Conservation (phyloP, 2,888 invertebrate genomes). For the Chrysodeixis includens region DNA sequence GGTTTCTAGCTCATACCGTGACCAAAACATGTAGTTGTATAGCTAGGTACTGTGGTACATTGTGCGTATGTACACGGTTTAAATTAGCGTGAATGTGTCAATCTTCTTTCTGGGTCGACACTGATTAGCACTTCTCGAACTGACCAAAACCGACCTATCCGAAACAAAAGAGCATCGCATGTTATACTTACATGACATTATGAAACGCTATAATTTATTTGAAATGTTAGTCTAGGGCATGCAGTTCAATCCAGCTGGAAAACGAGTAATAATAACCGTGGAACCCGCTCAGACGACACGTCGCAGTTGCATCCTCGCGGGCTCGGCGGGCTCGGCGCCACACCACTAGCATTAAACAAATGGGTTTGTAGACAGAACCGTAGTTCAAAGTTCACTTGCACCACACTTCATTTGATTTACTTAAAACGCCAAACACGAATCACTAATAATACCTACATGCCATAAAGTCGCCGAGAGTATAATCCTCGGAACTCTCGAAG, state of each 20-base stretch:
- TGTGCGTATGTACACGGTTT: constrained; percentile 13
- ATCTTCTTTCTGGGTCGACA: constrained; percentile 52
- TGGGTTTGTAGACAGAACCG: constrained; percentile 44
- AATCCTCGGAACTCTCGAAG: constrained; percentile 5
- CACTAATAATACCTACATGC: constrained; percentile 5
- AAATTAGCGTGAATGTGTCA: constrained; percentile 41
- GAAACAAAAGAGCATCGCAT: constrained; percentile 28
- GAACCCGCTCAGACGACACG: constrained; percentile 42
- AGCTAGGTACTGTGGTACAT: no score
- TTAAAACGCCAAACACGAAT: constrained; percentile 31
- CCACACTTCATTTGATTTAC: constrained; percentile 47
- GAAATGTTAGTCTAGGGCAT: constrained; percentile 45
- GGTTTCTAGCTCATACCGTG: constrained; percentile 12
- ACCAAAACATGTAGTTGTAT: constrained; percentile 9
- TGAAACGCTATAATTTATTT: constrained; percentile 26
- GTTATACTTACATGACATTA: constrained; percentile 17
- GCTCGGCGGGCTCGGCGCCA: constrained; percentile 12
- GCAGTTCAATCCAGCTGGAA: constrained; percentile 39
- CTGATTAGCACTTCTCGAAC: constrained; percentile 43
- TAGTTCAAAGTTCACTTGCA: constrained; percentile 51
- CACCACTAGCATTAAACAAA: constrained; percentile 55
- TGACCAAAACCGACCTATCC: constrained; percentile 24
- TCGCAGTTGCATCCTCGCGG: constrained; percentile 44
- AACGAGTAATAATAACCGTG: constrained; percentile 51
- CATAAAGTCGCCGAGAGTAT: neutral